Evolutionary conservation across 2,113 vertebrate genomes (phyloP).

Genomic region (Leptodactylus fuscus): DNA sequence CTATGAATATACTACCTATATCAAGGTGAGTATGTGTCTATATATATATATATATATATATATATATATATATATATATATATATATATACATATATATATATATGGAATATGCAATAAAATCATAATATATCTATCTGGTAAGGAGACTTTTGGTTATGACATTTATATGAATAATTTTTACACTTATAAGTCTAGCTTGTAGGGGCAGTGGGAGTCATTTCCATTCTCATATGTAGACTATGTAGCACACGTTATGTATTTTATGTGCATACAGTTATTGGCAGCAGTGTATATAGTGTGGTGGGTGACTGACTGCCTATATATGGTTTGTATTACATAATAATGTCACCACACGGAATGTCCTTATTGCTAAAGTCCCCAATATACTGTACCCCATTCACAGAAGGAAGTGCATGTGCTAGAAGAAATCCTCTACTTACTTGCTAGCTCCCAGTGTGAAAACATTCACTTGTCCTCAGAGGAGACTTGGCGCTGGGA

Average conservation of each 20-base stretch:
- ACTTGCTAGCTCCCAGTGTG: conserved; percentile 36
- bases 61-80: not conserved
- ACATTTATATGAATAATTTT: too few relatives aligned
- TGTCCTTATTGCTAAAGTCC: not conserved
- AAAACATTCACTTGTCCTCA: conserved; percentile 44
- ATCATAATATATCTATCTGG: too few relatives aligned
- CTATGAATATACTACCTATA: not conserved
- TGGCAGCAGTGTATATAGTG: too few relatives aligned
- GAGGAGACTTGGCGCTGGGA: conserved; percentile 17
- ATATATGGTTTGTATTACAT: too few relatives aligned
- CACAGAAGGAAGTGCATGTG: not conserved
- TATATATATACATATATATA: not conserved
- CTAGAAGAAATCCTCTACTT: conserved; percentile 29
- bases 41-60: not conserved
- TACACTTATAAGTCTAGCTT: too few relatives aligned
- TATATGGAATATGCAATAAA: too few relatives aligned
- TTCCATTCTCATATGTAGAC: too few relatives aligned
- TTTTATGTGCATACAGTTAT: too few relatives aligned
- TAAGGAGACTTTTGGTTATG: too few relatives aligned
- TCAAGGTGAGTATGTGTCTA: not conserved
- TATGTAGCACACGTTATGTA: too few relatives aligned
- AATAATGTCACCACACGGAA: not conserved
- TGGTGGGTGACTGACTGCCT: too few relatives aligned
- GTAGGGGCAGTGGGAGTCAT: too few relatives aligned
- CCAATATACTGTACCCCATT: not conserved